Percentiles rank a stretch among this genome's conserved stretches.
These are phyloP conservation scores for Leptobrachium ailaonicum DNA, from an alignment of 2,113 vertebrate genomes.

Conservation along the genomic window DNA sequence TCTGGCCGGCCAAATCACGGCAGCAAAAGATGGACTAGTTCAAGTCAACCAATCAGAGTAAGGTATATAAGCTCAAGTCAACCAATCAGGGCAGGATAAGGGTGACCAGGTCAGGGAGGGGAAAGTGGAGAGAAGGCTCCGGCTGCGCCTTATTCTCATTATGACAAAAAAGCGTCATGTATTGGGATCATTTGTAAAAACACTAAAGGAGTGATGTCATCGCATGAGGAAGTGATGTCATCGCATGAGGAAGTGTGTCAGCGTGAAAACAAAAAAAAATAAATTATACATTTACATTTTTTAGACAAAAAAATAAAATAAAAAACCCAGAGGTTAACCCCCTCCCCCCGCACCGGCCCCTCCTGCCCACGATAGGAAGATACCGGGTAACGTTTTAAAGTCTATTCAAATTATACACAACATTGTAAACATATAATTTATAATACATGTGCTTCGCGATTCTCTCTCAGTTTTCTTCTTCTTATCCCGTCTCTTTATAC, in stretches of 20 bases:
- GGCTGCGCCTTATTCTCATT: too few species aligned
- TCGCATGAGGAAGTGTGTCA: background rate
- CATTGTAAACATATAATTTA: conserved; percentile 99
- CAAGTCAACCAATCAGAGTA: too few species aligned
- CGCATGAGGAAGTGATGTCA: background rate
- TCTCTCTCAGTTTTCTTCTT: conserved; percentile 71
- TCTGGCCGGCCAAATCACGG: too few species aligned
- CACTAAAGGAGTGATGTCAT: background rate
- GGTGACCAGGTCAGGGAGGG: too few species aligned
- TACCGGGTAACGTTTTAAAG: conserved; percentile 75
- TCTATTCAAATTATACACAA: conserved; percentile 98
- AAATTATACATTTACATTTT: conserved; percentile 14
- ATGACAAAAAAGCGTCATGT: background rate
- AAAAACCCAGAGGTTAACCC: conserved; percentile 38
- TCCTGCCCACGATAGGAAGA: conserved; percentile 68
- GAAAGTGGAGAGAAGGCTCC: too few species aligned
- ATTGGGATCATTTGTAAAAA: background rate
- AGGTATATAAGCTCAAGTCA: background rate
- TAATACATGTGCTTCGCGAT: conserved; percentile 99
- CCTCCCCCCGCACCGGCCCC: conserved; percentile 31
- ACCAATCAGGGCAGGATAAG: background rate
- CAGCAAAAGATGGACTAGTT: too few species aligned
- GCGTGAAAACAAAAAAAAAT: background rate
- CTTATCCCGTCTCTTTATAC: conserved; percentile 71
- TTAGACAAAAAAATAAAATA: conserved; percentile 51